Evolutionary conservation across 2,113 vertebrate species (phyloP), one percentile per base, ranked within the genome.

Genomic region (Vireo altiloquus): DNA sequence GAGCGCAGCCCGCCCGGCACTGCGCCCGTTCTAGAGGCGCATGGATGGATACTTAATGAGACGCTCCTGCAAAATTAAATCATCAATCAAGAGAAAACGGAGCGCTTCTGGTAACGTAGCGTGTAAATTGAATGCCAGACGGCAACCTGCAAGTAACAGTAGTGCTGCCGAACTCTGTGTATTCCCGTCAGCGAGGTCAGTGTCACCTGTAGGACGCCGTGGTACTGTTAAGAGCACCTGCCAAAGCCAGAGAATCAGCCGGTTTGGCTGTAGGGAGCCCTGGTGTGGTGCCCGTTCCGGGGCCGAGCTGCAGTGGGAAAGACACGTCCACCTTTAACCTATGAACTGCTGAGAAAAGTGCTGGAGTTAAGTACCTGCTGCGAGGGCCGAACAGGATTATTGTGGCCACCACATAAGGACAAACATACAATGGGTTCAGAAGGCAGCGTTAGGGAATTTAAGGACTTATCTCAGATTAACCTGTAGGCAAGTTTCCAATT

Each of bases 201-300:
- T 22, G 47, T 25, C 63, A 19, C 24, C 42, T 27, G 46, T 0
- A 9, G 49, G 10, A 39, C 22, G 4, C 25, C 21, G n/a, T 4
- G 22, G 50, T 18, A 0, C 5, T 22, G 37, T 7, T 11, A 5
- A 33, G 22, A 22, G 10, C 56, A 3, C 21, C 24, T 25, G 63
- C 6, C 59, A 21, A 5, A 42, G 40, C 0, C 10, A 2, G 23
- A 5, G 24, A 9, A 15, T 7, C 4, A 2, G 46, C 1, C 2
- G 13, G 12, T 6, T 2, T 5, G 25, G 15, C 22, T 21, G 21
- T 4, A 3, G 47, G 6, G 42, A 33, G 59, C 22, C 22, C 15
- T 6, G 64, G 5, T 3, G 39, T 1, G 37, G 59, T 4, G 37
- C 31, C 2, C 0, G 0, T 9, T 37, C 70, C 0, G 6, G 19